These are phyloP conservation scores for Ptiloglossa arizonensis DNA, from an alignment of 1,140 invertebrate species.

Conservation along the genomic window DNA sequence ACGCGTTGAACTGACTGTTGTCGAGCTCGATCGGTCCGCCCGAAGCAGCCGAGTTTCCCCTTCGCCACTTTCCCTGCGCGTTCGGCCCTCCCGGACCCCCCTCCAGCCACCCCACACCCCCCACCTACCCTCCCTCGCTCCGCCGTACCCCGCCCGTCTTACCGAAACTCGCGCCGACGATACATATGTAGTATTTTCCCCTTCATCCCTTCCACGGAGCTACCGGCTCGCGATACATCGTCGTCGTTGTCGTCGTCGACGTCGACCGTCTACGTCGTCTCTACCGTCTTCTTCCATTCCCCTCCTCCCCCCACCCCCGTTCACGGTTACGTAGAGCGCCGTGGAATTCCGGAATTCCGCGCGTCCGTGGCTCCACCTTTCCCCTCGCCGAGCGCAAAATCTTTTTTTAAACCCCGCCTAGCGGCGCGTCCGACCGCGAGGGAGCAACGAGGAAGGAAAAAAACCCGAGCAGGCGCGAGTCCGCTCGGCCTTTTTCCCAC, in stretches of 20 bases:
- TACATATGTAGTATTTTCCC: slow-evolving; percentile 48
- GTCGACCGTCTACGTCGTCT: too few relatives aligned
- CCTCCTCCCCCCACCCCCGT: slow-evolving; percentile 47
- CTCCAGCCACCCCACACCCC: not conserved
- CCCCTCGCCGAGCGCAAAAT: slow-evolving; percentile 54
- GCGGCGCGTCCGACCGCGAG: slow-evolving; percentile 54
- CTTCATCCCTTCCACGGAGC: slow-evolving; percentile 38
- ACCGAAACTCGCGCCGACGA: slow-evolving; percentile 17
- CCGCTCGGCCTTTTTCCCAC: slow-evolving; percentile 67
- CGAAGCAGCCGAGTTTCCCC: slow-evolving; percentile 67
- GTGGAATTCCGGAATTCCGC: slow-evolving; percentile 63
- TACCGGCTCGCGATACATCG: too few relatives aligned
- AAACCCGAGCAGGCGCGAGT: slow-evolving; percentile 61
- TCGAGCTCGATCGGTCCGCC: slow-evolving; percentile 69
- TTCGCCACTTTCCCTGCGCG: slow-evolving; percentile 69
- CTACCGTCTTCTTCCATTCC: not conserved
- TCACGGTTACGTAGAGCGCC: slow-evolving; percentile 28
- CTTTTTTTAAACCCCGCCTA: slow-evolving; percentile 76
- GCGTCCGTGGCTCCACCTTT: slow-evolving; percentile 50
- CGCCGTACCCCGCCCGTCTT: not conserved
- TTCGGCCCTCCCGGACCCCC: not conserved
- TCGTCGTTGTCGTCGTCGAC: too few relatives aligned
- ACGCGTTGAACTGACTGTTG: slow-evolving; percentile 75
- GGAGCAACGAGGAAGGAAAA: slow-evolving; percentile 49
- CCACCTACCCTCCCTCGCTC: not conserved